Evolutionary conservation across 2,113 vertebrate species (phyloP).

Genomic region (Pogona vitticeps): DNA sequence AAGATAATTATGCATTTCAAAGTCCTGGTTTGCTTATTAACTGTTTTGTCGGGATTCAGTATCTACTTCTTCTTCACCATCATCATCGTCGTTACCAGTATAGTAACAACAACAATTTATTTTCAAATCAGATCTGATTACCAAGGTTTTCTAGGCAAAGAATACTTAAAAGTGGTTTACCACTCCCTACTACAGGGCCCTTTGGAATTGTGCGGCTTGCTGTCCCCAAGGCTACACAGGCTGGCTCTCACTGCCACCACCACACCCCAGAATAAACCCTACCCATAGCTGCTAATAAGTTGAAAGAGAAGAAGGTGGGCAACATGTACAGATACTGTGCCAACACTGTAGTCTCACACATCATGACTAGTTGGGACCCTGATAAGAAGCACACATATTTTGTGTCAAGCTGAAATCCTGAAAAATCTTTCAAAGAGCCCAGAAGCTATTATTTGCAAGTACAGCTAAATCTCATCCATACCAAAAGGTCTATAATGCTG

Average conservation of each 20-base stretch:
- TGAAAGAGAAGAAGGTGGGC: neutral
- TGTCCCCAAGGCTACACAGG: no score
- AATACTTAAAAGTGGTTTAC: no score
- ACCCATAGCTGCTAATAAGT: neutral
- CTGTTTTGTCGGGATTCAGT: neutral
- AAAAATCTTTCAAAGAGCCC: slow-evolving; percentile 24
- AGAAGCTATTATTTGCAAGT: slow-evolving; percentile 39
- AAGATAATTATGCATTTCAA: neutral
- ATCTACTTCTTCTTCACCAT: neutral
- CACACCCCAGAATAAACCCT: neutral
- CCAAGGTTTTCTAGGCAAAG: no score
- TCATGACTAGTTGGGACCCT: neutral
- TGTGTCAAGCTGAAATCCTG: slow-evolving; percentile 40
- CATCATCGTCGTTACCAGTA: no score
- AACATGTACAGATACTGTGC: neutral
- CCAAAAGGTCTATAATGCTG: slow-evolving; percentile 15
- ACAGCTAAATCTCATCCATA: slow-evolving; percentile 3
- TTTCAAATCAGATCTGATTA: no score
- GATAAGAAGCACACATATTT: slow-evolving; percentile 27
- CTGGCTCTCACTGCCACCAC: no score
- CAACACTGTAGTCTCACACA: neutral
- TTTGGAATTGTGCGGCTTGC: no score
- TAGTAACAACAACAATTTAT: no score
- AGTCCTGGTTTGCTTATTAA: neutral
- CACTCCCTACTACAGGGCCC: no score